Evolutionary conservation across 2,113 vertebrate species (phyloP).

Genomic region (Synchiropus splendidus): DNA sequence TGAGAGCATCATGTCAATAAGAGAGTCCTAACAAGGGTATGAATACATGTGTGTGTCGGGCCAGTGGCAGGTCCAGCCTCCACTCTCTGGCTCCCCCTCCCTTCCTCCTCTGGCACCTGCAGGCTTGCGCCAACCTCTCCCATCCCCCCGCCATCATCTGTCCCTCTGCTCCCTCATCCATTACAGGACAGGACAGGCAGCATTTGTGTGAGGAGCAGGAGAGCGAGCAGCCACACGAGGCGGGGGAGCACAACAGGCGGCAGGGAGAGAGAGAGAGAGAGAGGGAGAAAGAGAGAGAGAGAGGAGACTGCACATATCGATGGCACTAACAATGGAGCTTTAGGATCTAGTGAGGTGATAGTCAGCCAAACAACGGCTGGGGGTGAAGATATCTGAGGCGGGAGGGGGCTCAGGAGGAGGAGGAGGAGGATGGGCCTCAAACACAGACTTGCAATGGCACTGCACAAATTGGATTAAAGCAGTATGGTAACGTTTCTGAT

Average conservation of each 20-base stretch:
- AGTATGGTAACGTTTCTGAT: conserved; percentile 71
- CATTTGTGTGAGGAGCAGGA: conserved; percentile 25
- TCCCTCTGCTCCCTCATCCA: conserved; percentile 54
- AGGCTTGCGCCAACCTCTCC: conserved; percentile 57
- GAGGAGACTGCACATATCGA: conserved; percentile 47
- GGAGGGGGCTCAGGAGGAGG: conserved; percentile 34
- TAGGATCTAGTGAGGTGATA: conserved; percentile 40
- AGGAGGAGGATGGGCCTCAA: conserved; percentile 65
- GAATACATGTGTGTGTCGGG: conserved; percentile 6
- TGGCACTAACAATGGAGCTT: conserved; percentile 53
- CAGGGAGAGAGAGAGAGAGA: conserved; percentile 21
- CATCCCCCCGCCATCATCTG: conserved; percentile 51
- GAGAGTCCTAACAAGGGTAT: too few species aligned
- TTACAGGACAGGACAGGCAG: conserved; percentile 46
- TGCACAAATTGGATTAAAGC: conserved; percentile 67
- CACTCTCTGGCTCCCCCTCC: conserved; percentile 5
- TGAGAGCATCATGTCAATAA: too few species aligned
- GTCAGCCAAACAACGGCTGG: conserved; percentile 43
- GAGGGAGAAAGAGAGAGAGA: conserved; percentile 14
- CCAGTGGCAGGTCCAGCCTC: not conserved
- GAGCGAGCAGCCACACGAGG: too few species aligned
- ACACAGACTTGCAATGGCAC: conserved; percentile 62
- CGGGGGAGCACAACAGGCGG: conserved; percentile 16
- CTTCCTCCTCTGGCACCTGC: conserved; percentile 40
- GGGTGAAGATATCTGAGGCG: conserved; percentile 40